Evolutionary conservation across 2,888 invertebrate genomes (phyloP).

Genomic region (Acronicta leporina): DNA sequence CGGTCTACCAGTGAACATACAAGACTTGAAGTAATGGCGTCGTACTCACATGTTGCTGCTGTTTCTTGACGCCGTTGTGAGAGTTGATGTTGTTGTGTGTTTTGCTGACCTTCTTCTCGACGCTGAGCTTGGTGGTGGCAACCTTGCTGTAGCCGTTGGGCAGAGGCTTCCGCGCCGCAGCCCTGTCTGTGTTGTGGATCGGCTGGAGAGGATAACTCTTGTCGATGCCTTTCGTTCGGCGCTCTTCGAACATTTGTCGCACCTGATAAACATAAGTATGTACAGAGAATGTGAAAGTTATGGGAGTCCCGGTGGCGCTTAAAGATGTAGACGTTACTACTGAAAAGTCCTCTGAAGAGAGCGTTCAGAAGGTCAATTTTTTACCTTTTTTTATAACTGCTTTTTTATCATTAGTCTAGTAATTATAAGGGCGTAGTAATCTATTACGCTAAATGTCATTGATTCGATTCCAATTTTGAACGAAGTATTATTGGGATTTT

Average conservation of each 20-base stretch:
- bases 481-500: too few relatives aligned
- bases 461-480: too few relatives aligned
- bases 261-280: slow-evolving; percentile 85
- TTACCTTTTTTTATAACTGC: too few relatives aligned
- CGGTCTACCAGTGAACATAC: too few relatives aligned
- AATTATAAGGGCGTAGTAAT: too few relatives aligned
- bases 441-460: too few relatives aligned
- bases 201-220: slow-evolving; percentile 95
- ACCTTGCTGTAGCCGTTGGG: slow-evolving; percentile 81
- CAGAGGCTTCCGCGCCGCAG: slow-evolving; percentile 68
- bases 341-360: too few relatives aligned
- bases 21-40: not conserved
- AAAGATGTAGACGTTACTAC: too few relatives aligned
- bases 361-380: too few relatives aligned
- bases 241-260: slow-evolving; percentile 96
- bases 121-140: slow-evolving; percentile 59
- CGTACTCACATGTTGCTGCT: slow-evolving; percentile 62
- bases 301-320: too few relatives aligned
- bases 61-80: slow-evolving; percentile 74
- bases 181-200: slow-evolving; percentile 87
- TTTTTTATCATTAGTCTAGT: too few relatives aligned
- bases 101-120: slow-evolving; percentile 70
- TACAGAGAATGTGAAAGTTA: too few relatives aligned
- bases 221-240: slow-evolving; percentile 93
- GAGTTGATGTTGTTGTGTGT: slow-evolving; percentile 62